phyloP scores from a whole-genome alignment of 2,888 invertebrate genomes.

The Buathra laborator region DNA sequence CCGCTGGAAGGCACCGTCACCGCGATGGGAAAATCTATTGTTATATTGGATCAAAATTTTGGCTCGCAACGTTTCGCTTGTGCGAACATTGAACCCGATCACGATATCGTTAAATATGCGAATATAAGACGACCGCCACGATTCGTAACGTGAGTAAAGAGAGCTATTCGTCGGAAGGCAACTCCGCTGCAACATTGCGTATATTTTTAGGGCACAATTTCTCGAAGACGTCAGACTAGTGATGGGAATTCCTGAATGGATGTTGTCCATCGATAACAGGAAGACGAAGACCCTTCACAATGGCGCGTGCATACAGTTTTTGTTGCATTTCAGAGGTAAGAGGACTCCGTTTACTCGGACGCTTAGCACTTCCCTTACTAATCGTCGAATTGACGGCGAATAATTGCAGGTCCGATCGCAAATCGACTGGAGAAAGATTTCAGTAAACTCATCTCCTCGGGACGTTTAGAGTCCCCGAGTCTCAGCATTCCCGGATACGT shows the following conservation, averaged over 20 bases:
- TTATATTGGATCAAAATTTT: constrained; percentile 92
- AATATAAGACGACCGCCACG: constrained; percentile 95
- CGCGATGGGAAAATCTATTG: constrained; percentile 94
- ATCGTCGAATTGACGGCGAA: background rate
- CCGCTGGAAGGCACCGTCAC: constrained; percentile 92
- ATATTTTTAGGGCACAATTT: constrained; percentile 90
- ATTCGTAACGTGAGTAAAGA: constrained; percentile 92
- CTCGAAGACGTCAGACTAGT: constrained; percentile 92
- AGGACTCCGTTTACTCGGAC: background rate
- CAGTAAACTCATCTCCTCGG: constrained; percentile 90
- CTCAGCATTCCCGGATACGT: constrained; percentile 92
- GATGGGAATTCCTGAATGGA: constrained; percentile 96
- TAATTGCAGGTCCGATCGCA: constrained; percentile 89
- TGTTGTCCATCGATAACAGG: constrained; percentile 93
- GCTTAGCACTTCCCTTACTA: too few species aligned
- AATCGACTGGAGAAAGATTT: constrained; percentile 93
- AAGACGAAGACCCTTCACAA: constrained; percentile 92
- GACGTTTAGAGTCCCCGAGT: constrained; percentile 91
- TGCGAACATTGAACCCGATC: constrained; percentile 96
- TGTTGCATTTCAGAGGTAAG: constrained; percentile 93
- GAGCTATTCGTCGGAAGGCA: background rate
- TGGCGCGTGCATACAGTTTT: constrained; percentile 93
- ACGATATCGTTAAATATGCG: constrained; percentile 95
- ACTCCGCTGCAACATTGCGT: background rate
- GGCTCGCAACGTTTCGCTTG: constrained; percentile 92